phyloP scores from a whole-genome alignment of 2,113 vertebrate genomes.

The Lepisosteus osseus region DNA sequence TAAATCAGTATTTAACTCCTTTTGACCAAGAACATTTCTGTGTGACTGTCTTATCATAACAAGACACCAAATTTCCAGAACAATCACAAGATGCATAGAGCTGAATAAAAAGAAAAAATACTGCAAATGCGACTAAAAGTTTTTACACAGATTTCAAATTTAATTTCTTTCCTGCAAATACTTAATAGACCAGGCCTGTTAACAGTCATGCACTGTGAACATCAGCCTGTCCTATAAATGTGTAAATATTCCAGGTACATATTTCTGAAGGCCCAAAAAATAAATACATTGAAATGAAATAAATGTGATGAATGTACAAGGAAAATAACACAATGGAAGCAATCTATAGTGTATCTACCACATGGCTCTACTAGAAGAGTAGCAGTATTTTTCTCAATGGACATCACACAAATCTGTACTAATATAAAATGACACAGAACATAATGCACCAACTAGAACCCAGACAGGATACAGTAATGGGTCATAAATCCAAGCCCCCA shows the following conservation, averaged over 20 bases:
- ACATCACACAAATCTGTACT: slow-evolving; percentile 74
- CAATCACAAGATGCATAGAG: too few relatives aligned
- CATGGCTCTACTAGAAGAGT: slow-evolving; percentile 48
- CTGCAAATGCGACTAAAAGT: too few relatives aligned
- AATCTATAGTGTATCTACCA: slow-evolving; percentile 56
- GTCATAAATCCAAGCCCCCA: slow-evolving; percentile 74
- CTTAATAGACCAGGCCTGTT: neutral
- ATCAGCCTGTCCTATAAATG: slow-evolving; percentile 31
- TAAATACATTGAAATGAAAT: slow-evolving; percentile 73
- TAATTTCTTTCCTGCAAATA: too few relatives aligned
- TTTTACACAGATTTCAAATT: too few relatives aligned
- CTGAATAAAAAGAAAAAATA: too few relatives aligned
- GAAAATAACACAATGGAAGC: slow-evolving; percentile 63
- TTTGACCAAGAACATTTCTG: too few relatives aligned
- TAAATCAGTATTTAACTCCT: too few relatives aligned
- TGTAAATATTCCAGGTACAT: slow-evolving; percentile 56
- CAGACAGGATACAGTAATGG: slow-evolving; percentile 75
- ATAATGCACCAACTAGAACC: slow-evolving; percentile 81
- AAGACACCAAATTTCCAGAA: too few relatives aligned
- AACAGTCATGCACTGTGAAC: neutral
- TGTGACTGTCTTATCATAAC: too few relatives aligned
- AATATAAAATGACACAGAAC: slow-evolving; percentile 85
- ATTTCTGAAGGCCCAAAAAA: slow-evolving; percentile 31
- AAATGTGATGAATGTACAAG: slow-evolving; percentile 73
- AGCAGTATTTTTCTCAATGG: slow-evolving; percentile 70